Base-by-base conservation (phyloP, 1,140 invertebrate genomes). In the Drosophila setifemur region DNA sequence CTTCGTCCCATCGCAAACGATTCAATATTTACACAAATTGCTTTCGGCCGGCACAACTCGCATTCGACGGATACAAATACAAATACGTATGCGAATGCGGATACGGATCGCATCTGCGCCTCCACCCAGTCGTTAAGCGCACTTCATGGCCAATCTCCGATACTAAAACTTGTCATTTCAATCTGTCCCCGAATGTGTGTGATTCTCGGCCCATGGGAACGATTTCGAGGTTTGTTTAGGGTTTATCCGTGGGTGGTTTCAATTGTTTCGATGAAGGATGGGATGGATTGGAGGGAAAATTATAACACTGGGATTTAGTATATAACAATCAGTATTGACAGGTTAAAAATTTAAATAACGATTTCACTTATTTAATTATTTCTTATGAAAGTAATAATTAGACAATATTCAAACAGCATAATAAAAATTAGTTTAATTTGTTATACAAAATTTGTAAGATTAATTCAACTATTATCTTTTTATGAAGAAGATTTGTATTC, bases 1-100 rank as follows among this genome's bases (percentile, higher is more conserved):
- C 44, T 70, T 26, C 12, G 44, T 52, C 47, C 5, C 37, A 26
- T 25, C 50, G 4, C 52, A 75, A 85, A 85, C 72, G 81, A 64
- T 86, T 86, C 75, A 86, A 86, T 86, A 86, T 86, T 86, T 86
- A 86, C 81, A 74, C 81, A 85, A 85, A 85, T 85, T 72, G 79
- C 74, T 52, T 31, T 55, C 50, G 42, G 47, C 55, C 3, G 12
- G 14, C 7, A 4, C 33, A 37, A 14, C 14, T 37, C n/a, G n/a
- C n/a, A n/a, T n/a, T n/a, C n/a, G n/a, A 12, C 33, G 16, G 33
- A 37, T 37, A 7, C 12, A 5, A 12, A 35, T 35, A 35, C 12
- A 14, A 12, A 35, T 14, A 35, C 58, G 42, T 21, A 61, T 47
- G 57, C n/a, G n/a, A 39, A 14, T 57, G 11, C 25, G 23, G 31